These are phyloP conservation scores for Myanophis thanlyinensis DNA, from an alignment of 2,113 vertebrate species.

Conservation along the genomic window DNA sequence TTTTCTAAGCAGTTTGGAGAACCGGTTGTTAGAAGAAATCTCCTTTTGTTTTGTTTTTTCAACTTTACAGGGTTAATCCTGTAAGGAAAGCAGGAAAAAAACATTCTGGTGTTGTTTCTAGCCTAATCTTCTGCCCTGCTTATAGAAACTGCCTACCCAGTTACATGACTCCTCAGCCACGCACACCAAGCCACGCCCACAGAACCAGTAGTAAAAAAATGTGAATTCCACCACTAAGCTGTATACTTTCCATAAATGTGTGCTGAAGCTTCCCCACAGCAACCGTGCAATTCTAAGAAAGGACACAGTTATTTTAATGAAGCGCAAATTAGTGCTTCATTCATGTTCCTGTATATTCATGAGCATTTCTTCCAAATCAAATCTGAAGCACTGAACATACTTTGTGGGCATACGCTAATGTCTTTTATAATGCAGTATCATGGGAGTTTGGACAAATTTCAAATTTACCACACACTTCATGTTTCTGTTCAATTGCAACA, in stretches of 20 bases:
- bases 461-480: neutral
- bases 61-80: no score
- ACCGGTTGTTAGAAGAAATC: no score
- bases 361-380: neutral
- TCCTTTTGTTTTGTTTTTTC: no score
- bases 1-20: no score
- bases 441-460: neutral
- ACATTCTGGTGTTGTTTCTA: no score
- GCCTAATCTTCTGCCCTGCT: no score
- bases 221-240: no score
- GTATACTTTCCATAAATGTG: neutral
- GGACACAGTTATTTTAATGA: neutral
- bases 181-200: no score
- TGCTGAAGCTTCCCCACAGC: neutral
- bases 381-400: neutral
- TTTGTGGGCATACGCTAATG: neutral
- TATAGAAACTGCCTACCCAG: no score
- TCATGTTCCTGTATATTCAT: neutral
- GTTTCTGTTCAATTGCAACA: neutral
- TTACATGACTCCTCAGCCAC: no score
- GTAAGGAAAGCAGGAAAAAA: no score
- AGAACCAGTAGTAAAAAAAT: no score
- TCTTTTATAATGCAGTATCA: neutral
- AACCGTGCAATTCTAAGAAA: neutral
- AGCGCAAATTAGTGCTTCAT: neutral